Evolutionary conservation across 2,888 invertebrate genomes (phyloP), one percentile per base, ranked within the genome.

Genomic region (Vanessa cardui): DNA sequence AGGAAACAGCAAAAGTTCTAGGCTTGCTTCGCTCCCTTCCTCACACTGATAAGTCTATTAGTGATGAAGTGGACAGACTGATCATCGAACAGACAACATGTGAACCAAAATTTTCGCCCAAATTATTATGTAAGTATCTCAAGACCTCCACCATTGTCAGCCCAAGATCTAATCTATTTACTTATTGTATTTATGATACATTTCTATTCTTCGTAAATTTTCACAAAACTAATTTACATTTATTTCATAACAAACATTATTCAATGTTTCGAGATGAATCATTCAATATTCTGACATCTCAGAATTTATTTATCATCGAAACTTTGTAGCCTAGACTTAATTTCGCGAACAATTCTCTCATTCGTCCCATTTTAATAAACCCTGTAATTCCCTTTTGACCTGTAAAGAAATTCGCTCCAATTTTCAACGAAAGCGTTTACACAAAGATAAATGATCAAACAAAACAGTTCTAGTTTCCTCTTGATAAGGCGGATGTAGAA

Each of bases 11-110:
- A 0, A 88, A 84, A 61, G 89, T 92, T 1, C 74, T 92, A 1
- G 83, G 84, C 7, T 90, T 91, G 90, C 81, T 92, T 0, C 86
- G 92, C 0, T 89, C 89, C 0, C 68, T 91, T 8, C 89, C 92
- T 0, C 77, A 74, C 0, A 81, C 85, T 3, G 83, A 92, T 70
- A 82, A 78, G 58, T 69, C 76, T 1, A 84, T 92, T 69, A 75
- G 70, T 0, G 90, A 89, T 15, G 92, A 90, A 61, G 82, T 92
- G 0, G 86, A 92, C 68, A 72, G 85, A 0, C 79, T 92, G 7
- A 79, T 83, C 62, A 77, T 87, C 0, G 92, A 92, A 58, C 92
- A 92, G 73, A 87, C 84, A 2, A 87, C 87, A 0, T 77, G 83
- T 45, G 87, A 87, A 20, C 82, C 85, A 0, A 91, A 91, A 72